Percentiles rank a stretch among this genome's conserved stretches.
phyloP scores from a whole-genome alignment of 1,140 invertebrate species.

The Ceratina calcarata region DNA sequence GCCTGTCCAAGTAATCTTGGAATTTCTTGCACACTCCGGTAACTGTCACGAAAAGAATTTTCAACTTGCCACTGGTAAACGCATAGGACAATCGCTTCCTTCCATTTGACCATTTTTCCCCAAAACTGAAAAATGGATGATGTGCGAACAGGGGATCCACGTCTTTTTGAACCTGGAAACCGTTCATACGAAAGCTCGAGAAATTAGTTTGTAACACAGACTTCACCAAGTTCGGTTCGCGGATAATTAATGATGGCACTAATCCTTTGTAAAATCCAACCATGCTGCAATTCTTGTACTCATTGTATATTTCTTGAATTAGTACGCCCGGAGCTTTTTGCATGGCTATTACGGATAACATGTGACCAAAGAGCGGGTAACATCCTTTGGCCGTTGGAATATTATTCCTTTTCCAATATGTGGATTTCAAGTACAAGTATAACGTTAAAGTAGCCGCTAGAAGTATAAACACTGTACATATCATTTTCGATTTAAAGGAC shows the following conservation, averaged over 20 bases:
- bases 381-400: constrained; percentile 70
- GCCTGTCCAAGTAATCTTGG: constrained; percentile 37
- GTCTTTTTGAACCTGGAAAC: constrained; percentile 1
- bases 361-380: constrained; percentile 65
- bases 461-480: not conserved
- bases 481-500: not conserved
- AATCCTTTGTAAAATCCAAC: constrained; percentile 64
- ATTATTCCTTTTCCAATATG: constrained; percentile 77
- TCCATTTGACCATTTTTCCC: constrained; percentile 52
- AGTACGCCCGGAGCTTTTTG: constrained; percentile 37
- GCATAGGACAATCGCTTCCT: constrained; percentile 43
- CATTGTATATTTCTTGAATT: constrained; percentile 50
- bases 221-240: constrained; percentile 70
- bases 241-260: constrained; percentile 62
- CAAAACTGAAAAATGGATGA: constrained; percentile 68
- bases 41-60: constrained; percentile 28
- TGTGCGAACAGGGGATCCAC: constrained; percentile 58
- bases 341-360: constrained; percentile 38
- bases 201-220: constrained; percentile 70
- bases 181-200: constrained; percentile 59
- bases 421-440: constrained; percentile 58
- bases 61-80: constrained; percentile 57
- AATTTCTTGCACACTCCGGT: constrained; percentile 48
- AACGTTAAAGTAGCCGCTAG: not conserved
- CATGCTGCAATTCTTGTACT: constrained; percentile 50